phyloP scores from a whole-genome alignment of 2,113 vertebrate species.

The Ovibos moschatus region DNA sequence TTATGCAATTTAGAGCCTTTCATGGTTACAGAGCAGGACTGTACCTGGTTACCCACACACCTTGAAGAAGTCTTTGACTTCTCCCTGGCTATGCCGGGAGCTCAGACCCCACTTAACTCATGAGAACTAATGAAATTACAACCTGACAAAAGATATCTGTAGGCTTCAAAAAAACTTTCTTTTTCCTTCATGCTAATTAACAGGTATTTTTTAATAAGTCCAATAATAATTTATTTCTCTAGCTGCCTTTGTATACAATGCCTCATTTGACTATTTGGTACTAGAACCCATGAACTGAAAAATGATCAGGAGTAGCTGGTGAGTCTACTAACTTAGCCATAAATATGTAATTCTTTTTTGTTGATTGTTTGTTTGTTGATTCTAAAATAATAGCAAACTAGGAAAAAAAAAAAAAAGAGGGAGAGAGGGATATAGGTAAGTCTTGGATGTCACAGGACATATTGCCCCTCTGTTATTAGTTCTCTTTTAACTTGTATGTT shows the following conservation, averaged over 20 bases:
- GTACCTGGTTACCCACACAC: rapidly evolving
- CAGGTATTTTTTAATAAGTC: not conserved
- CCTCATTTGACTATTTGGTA: not conserved
- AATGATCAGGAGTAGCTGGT: not conserved
- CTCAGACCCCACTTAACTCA: not conserved
- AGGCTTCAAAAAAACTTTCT: not conserved
- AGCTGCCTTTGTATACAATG: not conserved
- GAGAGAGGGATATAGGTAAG: not conserved
- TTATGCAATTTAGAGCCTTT: not conserved
- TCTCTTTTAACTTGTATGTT: not conserved
- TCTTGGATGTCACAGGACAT: not conserved
- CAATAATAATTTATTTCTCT: not conserved
- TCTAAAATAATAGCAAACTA: not conserved
- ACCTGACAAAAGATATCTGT: not conserved
- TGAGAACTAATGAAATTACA: conserved; percentile 23
- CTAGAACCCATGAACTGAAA: not conserved
- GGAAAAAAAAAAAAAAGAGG: not conserved
- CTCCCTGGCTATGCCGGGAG: not conserved
- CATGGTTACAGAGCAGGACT: not conserved
- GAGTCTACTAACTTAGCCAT: not conserved
- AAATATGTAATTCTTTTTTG: not conserved
- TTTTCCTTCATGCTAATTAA: conserved; percentile 16
- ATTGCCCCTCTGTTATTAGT: not conserved
- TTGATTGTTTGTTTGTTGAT: not conserved
- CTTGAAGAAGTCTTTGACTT: not conserved